A percentile compares a stretch with the other conserved stretches of the same genome.
These are phyloP conservation scores for Balaenoptera acutorostrata DNA, from an alignment of 2,113 vertebrate genomes.

Conservation along the genomic window DNA sequence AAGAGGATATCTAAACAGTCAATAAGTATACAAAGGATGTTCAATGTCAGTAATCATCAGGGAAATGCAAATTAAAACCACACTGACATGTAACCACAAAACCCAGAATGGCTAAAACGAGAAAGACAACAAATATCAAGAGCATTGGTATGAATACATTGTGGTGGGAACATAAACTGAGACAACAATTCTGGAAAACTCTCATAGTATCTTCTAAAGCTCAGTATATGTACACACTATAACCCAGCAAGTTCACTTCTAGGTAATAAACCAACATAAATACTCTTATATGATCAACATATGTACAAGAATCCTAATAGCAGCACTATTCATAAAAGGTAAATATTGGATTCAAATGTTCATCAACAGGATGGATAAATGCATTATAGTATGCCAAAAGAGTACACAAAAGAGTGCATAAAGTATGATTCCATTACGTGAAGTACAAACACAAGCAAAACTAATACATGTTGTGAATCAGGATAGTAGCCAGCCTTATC, in stretches of 20 bases:
- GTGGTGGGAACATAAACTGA: not conserved
- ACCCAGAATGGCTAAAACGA: not conserved
- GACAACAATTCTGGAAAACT: not conserved
- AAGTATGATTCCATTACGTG: not conserved
- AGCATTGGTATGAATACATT: not conserved
- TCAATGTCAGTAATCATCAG: not conserved
- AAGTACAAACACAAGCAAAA: not conserved
- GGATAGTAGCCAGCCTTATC: not conserved
- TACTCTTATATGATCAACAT: not conserved
- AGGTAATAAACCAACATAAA: not conserved
- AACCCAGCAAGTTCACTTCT: not conserved
- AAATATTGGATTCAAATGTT: not conserved
- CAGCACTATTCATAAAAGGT: not conserved
- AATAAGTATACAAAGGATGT: conserved; percentile 15
- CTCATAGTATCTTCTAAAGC: not conserved
- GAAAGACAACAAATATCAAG: not conserved
- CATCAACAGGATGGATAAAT: not conserved
- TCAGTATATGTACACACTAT: not conserved
- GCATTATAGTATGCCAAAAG: not conserved
- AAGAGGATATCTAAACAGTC: not conserved
- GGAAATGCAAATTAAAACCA: conserved; percentile 7
- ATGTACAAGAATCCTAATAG: not conserved
- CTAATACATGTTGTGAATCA: not conserved
- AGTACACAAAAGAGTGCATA: not conserved
- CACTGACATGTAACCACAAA: not conserved